Evolutionary conservation across 2,888 invertebrate genomes (phyloP), one percentile per base, ranked within the genome.

Genomic region (Drosophila melanosoma): DNA sequence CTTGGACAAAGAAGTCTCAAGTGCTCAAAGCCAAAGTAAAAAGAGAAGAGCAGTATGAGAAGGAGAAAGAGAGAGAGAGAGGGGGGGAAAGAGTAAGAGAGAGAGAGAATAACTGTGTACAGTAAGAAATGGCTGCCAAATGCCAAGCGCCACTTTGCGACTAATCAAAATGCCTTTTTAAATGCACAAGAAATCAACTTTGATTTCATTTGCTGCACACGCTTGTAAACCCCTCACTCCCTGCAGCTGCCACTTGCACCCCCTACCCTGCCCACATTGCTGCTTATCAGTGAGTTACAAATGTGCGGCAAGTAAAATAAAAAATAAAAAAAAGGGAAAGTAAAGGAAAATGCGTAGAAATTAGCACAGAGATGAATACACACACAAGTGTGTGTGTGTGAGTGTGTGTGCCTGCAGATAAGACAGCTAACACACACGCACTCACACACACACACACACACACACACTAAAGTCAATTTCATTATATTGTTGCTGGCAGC

Each of bases 111-210:
- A 56, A 58, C 45, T 12, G 45, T 3, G 3, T 23, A 7, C 11
- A 54, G 35, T 32, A 48, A 35, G 49, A 82, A 82, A 82, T 85
- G 85, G 69, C 83, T 67, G 79, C 45, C 60, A 68, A 51, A 65
- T 79, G 74, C 83, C 83, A 73, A 78, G 61, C 73, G 86, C 74
- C 85, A 81, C 81, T 83, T 83, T 70, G 71, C 68, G 73, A 81
- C 88, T 89, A 89, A 89, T 87, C 86, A 85, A 87, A 87, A 87
- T 89, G 90, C 88, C 88, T 89, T 87, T 45, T 89, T 87, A 83
- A 87, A 85, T 87, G 86, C 79, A 77, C 69, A 54, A 67, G 90
- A 74, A 87, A 89, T 89, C 88, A 86, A 86, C 73, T 83, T 79
- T 83, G 74, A 67, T 87, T 82, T 81, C 63, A 66, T 83, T 76